Conservation (phyloP, 1,140 invertebrate species). For the Limonius californicus region DNA sequence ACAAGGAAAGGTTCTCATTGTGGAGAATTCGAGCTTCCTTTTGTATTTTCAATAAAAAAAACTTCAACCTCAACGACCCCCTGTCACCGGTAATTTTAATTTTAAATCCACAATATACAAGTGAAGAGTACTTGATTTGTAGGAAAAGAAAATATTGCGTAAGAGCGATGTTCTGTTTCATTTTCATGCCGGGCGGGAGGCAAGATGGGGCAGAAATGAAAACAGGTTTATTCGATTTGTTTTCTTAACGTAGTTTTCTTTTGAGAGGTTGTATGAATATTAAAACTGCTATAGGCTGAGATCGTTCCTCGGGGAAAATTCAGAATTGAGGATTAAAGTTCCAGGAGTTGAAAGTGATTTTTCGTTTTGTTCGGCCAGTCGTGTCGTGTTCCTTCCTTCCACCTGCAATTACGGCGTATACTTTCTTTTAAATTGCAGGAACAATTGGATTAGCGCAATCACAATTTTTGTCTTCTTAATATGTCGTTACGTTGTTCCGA, state of each 20-base stretch:
- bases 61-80: too few relatives aligned
- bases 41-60: too few relatives aligned
- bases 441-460: constrained; percentile 22
- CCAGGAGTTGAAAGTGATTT: constrained; percentile 14
- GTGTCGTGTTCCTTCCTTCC: constrained; percentile 12
- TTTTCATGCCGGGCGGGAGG: not conserved
- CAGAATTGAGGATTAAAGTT: constrained; percentile 24
- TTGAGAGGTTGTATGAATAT: constrained; percentile 25
- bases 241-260: constrained; percentile 25
- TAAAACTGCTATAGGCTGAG: constrained; percentile 23
- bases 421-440: constrained; percentile 6
- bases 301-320: constrained; percentile 21
- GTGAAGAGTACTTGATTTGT: not conserved
- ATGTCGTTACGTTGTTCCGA: constrained; percentile 11
- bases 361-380: constrained; percentile 15
- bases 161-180: not conserved
- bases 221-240: constrained; percentile 24
- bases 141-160: not conserved
- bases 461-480: constrained; percentile 22
- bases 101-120: not conserved
- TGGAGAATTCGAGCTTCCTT: too few relatives aligned
- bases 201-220: constrained; percentile 16
- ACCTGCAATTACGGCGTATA: constrained; percentile 8
- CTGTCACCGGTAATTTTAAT: not conserved
- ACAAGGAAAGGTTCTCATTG: too few relatives aligned